phyloP scores from a whole-genome alignment of 1,140 invertebrate genomes.

The Drosophila pseudoananassae region DNA sequence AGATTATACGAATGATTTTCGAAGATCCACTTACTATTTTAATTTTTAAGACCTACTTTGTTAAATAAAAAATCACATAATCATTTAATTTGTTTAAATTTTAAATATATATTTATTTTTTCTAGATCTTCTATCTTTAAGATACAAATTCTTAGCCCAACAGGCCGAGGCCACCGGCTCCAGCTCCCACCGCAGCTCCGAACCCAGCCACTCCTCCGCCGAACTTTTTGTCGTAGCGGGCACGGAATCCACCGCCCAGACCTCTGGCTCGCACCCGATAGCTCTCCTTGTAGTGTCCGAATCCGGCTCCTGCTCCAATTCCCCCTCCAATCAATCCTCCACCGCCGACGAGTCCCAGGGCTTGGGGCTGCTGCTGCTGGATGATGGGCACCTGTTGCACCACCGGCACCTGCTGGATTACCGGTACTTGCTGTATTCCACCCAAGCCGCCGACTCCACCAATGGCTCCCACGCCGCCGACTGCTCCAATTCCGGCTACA shows the following conservation, averaged over 20 bases:
- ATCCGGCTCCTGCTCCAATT: constrained; percentile 65
- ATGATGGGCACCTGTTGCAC: constrained; percentile 64
- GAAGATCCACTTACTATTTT: background rate
- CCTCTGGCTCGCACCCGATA: constrained; percentile 61
- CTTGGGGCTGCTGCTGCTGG: constrained; percentile 57
- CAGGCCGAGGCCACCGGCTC: constrained; percentile 39
- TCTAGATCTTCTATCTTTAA: background rate
- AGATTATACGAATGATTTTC: background rate
- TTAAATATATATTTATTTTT: background rate
- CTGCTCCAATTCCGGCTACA: constrained; percentile 19
- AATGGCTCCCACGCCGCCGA: constrained; percentile 20
- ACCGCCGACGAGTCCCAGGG: constrained; percentile 45
- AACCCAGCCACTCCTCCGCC: constrained; percentile 49
- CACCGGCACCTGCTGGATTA: constrained; percentile 52
- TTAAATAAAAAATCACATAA: background rate
- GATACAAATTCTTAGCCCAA: constrained; percentile 34
- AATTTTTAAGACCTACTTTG: background rate
- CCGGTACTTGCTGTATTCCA: constrained; percentile 48
- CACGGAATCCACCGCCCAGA: constrained; percentile 66
- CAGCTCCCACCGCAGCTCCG: constrained; percentile 43
- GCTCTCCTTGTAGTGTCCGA: constrained; percentile 72
- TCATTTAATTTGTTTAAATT: background rate
- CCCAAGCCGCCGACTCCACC: constrained; percentile 15
- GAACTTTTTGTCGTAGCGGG: constrained; percentile 63
- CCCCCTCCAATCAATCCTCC: constrained; percentile 52